Conservation (phyloP, 2,113 vertebrate genomes). For the Eptesicus fuscus region DNA sequence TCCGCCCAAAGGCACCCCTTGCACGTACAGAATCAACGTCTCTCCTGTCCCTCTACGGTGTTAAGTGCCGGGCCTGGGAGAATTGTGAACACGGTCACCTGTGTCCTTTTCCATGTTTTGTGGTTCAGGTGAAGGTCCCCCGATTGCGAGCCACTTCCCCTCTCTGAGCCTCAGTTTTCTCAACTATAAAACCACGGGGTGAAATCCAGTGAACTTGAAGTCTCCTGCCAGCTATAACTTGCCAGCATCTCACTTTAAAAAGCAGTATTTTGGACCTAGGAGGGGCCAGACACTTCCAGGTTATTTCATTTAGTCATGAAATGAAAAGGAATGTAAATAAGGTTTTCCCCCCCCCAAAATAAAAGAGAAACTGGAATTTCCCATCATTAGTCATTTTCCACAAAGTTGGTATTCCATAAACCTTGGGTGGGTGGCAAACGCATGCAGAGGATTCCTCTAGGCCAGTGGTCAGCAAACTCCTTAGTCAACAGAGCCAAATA, state of each 20-base stretch:
- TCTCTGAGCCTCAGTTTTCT: not conserved
- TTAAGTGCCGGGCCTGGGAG: not conserved
- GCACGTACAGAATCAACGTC: not conserved
- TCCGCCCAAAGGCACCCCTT: not conserved
- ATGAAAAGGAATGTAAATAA: not conserved
- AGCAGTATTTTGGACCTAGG: not conserved
- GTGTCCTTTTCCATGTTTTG: not conserved
- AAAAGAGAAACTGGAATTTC: not conserved
- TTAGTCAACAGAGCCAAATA: too few relatives aligned
- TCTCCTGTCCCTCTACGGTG: not conserved
- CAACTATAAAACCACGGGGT: not conserved
- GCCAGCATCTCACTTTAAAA: not conserved
- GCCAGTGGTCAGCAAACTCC: too few relatives aligned
- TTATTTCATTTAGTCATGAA: not conserved
- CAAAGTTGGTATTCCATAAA: not conserved
- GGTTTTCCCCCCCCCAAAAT: not conserved
- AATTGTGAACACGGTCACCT: not conserved
- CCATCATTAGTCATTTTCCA: not conserved
- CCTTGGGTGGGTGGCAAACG: not conserved
- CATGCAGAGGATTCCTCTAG: not conserved
- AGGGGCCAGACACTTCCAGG: not conserved
- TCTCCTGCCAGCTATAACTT: not conserved
- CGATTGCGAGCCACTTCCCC: not conserved
- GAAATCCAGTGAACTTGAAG: not conserved
- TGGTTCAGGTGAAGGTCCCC: not conserved